Evolutionary conservation across 2,888 invertebrate genomes (phyloP).

Genomic region (Alitta virens): DNA sequence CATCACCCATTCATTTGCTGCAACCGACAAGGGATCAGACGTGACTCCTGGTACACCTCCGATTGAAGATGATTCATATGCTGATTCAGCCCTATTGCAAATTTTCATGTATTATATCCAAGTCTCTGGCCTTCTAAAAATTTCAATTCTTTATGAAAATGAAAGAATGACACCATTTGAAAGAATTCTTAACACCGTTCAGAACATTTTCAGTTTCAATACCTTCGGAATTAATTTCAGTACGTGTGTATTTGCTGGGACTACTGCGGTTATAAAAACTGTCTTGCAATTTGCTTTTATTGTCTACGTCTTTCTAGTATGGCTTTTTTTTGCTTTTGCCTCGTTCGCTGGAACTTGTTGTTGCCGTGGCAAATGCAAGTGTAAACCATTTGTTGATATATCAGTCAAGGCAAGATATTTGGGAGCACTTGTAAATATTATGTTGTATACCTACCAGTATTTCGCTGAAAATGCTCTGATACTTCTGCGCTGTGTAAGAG

Average conservation of each 20-base stretch:
- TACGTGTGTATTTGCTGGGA: slow-evolving; percentile 10
- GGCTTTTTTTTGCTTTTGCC: not conserved
- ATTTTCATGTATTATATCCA: slow-evolving; percentile 29
- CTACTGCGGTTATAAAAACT: slow-evolving; percentile 12
- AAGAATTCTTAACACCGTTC: not conserved
- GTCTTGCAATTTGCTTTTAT: not conserved
- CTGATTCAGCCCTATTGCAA: slow-evolving; percentile 15
- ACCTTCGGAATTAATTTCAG: slow-evolving; percentile 5
- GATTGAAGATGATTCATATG: not conserved
- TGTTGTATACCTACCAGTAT: slow-evolving; percentile 14
- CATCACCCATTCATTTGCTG: too few species aligned
- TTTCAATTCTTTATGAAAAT: slow-evolving; percentile 3
- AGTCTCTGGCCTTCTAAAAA: slow-evolving; percentile 17
- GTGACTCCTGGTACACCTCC: not conserved
- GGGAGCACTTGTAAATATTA: slow-evolving; percentile 3
- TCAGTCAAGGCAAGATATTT: slow-evolving; percentile 2
- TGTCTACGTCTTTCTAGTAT: not conserved
- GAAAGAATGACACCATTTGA: slow-evolving; percentile 4
- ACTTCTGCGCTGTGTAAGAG: slow-evolving; percentile 16
- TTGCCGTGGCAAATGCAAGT: not conserved
- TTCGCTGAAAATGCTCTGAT: slow-evolving; percentile 16
- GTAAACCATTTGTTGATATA: not conserved
- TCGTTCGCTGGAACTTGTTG: not conserved
- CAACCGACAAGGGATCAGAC: too few species aligned
- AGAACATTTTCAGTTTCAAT: slow-evolving; percentile 11